Percentiles rank a stretch among this genome's conserved stretches.
These are phyloP conservation scores for Xiphorhynchus erythropygius DNA, from an alignment of 2,797 vertebrate genomes.

Conservation along the genomic window DNA sequence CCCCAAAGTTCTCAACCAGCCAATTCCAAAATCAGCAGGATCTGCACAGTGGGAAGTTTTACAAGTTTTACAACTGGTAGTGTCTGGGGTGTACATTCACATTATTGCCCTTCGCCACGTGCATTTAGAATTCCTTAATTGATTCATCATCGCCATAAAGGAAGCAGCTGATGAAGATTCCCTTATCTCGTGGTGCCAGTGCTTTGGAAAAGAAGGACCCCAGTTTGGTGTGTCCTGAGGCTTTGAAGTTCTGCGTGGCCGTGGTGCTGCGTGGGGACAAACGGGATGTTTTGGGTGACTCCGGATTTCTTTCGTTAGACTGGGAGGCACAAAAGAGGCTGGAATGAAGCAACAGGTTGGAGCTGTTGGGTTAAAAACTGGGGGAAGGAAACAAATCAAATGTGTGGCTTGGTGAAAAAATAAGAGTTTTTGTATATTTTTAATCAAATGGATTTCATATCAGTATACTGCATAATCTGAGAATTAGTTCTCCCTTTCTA, in stretches of 20 bases:
- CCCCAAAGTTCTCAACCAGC: background rate
- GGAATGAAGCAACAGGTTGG: background rate
- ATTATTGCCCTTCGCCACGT: background rate
- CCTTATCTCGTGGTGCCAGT: slow-evolving; percentile 3
- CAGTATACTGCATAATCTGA: slow-evolving; percentile 7
- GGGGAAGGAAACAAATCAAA: background rate
- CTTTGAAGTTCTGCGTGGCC: background rate
- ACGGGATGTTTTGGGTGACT: background rate
- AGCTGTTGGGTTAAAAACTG: background rate
- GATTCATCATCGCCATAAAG: background rate
- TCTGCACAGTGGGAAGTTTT: background rate
- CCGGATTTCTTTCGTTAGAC: background rate
- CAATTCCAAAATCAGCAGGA: background rate
- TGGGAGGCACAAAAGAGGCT: background rate
- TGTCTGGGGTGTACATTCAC: background rate
- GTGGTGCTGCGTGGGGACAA: background rate
- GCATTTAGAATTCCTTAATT: background rate
- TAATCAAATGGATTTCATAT: slow-evolving; percentile 23
- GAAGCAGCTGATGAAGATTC: slow-evolving; percentile 43
- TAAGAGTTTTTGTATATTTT: background rate
- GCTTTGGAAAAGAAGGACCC: slow-evolving; percentile 6
- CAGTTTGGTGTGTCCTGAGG: background rate
- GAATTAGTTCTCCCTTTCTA: slow-evolving; percentile 44
- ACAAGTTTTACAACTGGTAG: background rate
- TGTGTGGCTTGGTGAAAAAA: background rate